Evolutionary conservation across 2,888 invertebrate genomes (phyloP), one percentile per base, ranked within the genome.

Genomic region (Stratiomys singularior): DNA sequence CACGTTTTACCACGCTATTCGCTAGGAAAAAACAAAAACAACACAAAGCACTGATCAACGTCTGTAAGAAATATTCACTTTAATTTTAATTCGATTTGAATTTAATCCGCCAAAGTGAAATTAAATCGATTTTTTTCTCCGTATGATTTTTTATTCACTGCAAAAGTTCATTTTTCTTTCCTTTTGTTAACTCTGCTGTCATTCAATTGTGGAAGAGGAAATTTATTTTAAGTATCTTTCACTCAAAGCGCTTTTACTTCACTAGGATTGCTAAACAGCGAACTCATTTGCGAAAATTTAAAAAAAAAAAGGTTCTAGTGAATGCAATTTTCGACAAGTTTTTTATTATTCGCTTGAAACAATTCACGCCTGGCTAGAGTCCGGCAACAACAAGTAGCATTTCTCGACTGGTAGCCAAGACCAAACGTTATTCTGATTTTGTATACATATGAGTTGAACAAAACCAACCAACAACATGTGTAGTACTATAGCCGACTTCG

Each of bases 401-500:
- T 76, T 56, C 69, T 79, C 76, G 76, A 79, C 79, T 79, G 79
- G 77, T 76, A 63, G 67, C 21, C 60, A 76, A 58, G 47, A 60
- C 52, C 63, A 71, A 69, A 77, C 27, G 37, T 47, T 67, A 27
- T 58, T 74, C 74, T 58, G 60, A 58, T 74, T 74, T 74, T 60
- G 74, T 74, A 37, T 37, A 30, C 64, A 13, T 64, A n/a, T n/a
- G n/a, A n/a, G 2, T 30, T 30, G 66, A 66, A 66, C 28, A 27
- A 37, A 66, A 63, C n/a, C 52, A 5, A 30, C 28, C 18, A 1
- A 13, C 2, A 66, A 37, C 66, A 37, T 66, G 66, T 64, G 23
- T 18, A 18, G 27, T 64, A 30, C 64, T 64, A 28, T 64, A 52
- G 52, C 15, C 18, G 52, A 37, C 15, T 18, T 66, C 3, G 13